Base-by-base conservation (phyloP, 2,113 vertebrate genomes). In the Diadophis punctatus region DNA sequence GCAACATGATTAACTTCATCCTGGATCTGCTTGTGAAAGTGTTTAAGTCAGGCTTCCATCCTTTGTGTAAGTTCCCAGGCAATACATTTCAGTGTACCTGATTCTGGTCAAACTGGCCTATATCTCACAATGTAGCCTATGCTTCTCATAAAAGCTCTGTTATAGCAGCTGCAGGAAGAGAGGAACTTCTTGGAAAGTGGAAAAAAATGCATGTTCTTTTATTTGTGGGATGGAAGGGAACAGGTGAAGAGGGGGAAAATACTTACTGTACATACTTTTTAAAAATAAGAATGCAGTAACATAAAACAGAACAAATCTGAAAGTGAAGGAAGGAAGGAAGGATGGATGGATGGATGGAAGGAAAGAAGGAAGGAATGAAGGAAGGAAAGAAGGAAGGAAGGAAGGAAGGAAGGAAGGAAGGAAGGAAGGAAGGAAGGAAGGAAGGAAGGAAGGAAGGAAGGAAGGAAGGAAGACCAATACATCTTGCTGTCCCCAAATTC, bases 401-500 rank as follows among this genome's bases (percentile, higher is more conserved):
- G 55, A 58, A 23, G 55, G 25, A 27, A 27, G 63, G 63, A n/a
- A 2, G 63, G 63, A 8, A 16, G 63, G 63, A 2, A 34, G 63
- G 30, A 7, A 74, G 63, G 12, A 16, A 68, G 58, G 58, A 30
- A 60, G 58, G 58, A 30, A 60, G 58, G 58, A 30, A 63, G 60
- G 63, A n/a, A 63, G 60, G 60, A 63, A 63, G 58, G 58, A 63
- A 63, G 58, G 58, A 63, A 30, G 58, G 58, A 52, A 92, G 96
- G 96, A 25, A 97, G 97, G 96, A 39, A 92, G 30, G 93, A 88
- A 96, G 97, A 97, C 95, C 92, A 52, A 91, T 94, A 94, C 94
- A 97, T 94, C 95, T 96, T 97, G 96, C 97, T 96, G 97, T 95
- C 97, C 97, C 96, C 97, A 97, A 93, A 97, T 97, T 96, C 97